A percentile compares a stretch with the other conserved stretches of the same genome.
Conservation (phyloP, 2,113 vertebrate genomes). For the Gymnogyps californianus region DNA sequence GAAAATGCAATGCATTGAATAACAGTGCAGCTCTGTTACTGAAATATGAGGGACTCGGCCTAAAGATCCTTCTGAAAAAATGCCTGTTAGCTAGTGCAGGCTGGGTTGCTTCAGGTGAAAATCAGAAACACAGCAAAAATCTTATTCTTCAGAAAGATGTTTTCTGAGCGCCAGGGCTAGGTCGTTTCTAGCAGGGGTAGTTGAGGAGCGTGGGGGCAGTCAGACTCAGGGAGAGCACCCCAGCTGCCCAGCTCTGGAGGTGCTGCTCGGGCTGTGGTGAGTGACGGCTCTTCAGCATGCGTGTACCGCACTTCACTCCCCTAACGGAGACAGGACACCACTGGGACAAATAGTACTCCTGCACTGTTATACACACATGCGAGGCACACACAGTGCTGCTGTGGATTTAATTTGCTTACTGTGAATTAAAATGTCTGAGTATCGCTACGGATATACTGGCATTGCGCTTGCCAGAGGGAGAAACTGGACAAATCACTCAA, state of each 20-base stretch:
- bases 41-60: not conserved
- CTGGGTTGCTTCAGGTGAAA: not conserved
- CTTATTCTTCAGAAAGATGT: not conserved
- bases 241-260: not conserved
- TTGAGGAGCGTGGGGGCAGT: not conserved
- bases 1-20: not conserved
- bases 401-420: not conserved
- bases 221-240: not conserved
- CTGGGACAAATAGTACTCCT: not conserved
- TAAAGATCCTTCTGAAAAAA: not conserved
- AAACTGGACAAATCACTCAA: not conserved
- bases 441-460: not conserved
- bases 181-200: not conserved
- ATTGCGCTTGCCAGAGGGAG: not conserved
- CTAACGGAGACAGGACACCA: accelerated
- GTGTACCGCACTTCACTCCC: not conserved
- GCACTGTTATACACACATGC: not conserved
- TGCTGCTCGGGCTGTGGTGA: accelerated
- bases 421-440: not conserved
- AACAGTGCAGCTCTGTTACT: not conserved
- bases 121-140: not conserved
- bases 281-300: not conserved
- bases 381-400: not conserved
- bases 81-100: not conserved
- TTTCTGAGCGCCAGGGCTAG: not conserved